Base-by-base conservation (phyloP, 2,797 vertebrate species). In the Cirrhinus mrigala region DNA sequence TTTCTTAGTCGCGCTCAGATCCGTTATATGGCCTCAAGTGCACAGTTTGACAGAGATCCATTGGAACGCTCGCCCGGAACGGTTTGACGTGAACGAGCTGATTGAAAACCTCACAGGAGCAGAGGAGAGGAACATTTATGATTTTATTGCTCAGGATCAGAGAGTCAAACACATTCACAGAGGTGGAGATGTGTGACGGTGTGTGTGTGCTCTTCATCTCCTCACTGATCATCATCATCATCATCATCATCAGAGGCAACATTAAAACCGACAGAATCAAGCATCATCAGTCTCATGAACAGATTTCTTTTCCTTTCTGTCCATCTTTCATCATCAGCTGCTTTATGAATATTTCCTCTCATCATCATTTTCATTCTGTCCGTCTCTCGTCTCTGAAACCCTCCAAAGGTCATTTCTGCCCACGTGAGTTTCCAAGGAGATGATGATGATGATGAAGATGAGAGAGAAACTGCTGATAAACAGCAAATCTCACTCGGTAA, bases 201-300 rank as follows among this genome's bases (percentile, higher is more conserved):
- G 33, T 29, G 4, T 24, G 15, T 60, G 6, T 8, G 14, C 3
- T 68, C 24, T 60, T 79, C 37, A 46, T 60, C 6, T 44, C 12
- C 58, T 46, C 14, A 93, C 91, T 92, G 90, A 93, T 93, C 90
- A 89, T 93, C 90, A 83, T 90, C 92, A 89, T 92, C 90, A 86
- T 56, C 15, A 22, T 70, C 16, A 5, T 68, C 15, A 14, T 75
- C 60, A 40, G 44, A 27, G 52, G 27, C 37, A 44, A 44, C 37
- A 64, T 33, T 29, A 64, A 64, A 64, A 6, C 27, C 3, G 15
- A 18, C 62, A 66, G 27, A 66, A 18, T 64, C 24, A 29, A 46
- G 46, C 69, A 46, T 46, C 9, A 9, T 74, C 40, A 16, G 14
- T 64, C 60, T 64, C 24, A 64, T 24, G 33, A 40, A 29, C n/a